Conservation (phyloP, 2,888 invertebrate genomes). For the Spatulosminthurus flaviceps region DNA sequence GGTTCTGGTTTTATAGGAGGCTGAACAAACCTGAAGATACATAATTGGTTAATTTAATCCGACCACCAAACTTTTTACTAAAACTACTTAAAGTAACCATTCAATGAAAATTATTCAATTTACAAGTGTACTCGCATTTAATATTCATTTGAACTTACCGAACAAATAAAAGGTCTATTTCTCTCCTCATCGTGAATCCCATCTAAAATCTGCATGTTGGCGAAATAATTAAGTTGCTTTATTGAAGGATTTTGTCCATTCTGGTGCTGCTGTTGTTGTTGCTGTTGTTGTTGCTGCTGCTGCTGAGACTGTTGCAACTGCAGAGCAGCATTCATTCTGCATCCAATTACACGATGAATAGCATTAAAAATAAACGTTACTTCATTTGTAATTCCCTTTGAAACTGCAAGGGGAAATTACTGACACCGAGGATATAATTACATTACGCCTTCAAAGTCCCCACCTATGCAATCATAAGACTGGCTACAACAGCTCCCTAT, state of each 20-base stretch:
- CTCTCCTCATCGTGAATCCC: conserved; percentile 35
- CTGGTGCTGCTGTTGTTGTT: conserved; percentile 25
- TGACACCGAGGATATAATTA: no score
- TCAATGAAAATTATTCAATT: neutral
- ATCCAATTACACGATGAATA: no score
- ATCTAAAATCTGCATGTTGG: conserved; percentile 35
- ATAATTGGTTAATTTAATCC: neutral
- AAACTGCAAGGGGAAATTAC: no score
- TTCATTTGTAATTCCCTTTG: no score
- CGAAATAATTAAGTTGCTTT: conserved; percentile 27
- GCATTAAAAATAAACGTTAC: neutral
- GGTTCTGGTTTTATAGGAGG: conserved; percentile 60
- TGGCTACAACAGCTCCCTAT: no score
- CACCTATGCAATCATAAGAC: no score
- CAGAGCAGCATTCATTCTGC: conserved; percentile 35
- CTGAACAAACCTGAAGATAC: conserved; percentile 51
- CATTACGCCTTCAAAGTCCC: no score
- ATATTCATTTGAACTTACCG: conserved; percentile 14
- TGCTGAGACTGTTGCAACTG: conserved; percentile 25
- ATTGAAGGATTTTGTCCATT: conserved; percentile 16
- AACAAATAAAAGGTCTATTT: conserved; percentile 38
- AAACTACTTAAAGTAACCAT: neutral
- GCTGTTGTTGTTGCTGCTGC: conserved; percentile 32
- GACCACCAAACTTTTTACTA: no score
- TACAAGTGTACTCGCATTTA: no score